Base-by-base conservation (phyloP, 1,140 invertebrate species). In the Trichomalopsis sarcophagae region DNA sequence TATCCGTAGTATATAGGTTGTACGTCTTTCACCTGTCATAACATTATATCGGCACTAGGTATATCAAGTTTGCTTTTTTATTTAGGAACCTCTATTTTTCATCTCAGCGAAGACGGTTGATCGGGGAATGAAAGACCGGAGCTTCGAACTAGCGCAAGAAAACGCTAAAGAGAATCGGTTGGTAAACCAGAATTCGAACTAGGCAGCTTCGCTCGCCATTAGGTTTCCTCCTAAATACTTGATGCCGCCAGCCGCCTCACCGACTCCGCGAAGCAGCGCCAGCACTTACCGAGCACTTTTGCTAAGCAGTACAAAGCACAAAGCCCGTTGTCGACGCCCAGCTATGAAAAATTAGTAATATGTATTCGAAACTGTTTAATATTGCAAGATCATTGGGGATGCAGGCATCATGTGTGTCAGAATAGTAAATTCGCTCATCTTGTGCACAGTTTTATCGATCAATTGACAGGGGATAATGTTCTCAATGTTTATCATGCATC, bases 211-310 rank as follows among this genome's bases (percentile, higher is more conserved):
- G 27, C 47, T 79, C 14, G 69, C 55, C 55, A 75, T 85, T 81
- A 81, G n/a, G 71, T 81, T 81, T 50, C 33, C 23, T 33, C 30
- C 21, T 85, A 81, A 81, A 85, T 85, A 81, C 36, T 81, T 81
- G 76, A 85, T 85, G 33, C 62, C 62, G 27, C 40, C 62, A 40
- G 27, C 40, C 36, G 17, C n/a, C 27, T 50, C 30, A 21, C 69
- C 83, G 78, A 84, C 80, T 84, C 69, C n/a, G 27, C 69, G 2
- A 73, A 33, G 11, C 17, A 50, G 5, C 13, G 50, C 68, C n/a
- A 84, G 78, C 78, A 81, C 84, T 85, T 85, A 85, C 33, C 23
- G 33, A 79, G 40, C 76, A 84, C 68, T 84, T 80, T 80, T 2
- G 68, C 76, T 80, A 62, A 73, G 47, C 47, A 73, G 77, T 66